These are phyloP conservation scores for Nephrotoma guestfalica DNA, from an alignment of 2,888 invertebrate species.

Conservation along the genomic window DNA sequence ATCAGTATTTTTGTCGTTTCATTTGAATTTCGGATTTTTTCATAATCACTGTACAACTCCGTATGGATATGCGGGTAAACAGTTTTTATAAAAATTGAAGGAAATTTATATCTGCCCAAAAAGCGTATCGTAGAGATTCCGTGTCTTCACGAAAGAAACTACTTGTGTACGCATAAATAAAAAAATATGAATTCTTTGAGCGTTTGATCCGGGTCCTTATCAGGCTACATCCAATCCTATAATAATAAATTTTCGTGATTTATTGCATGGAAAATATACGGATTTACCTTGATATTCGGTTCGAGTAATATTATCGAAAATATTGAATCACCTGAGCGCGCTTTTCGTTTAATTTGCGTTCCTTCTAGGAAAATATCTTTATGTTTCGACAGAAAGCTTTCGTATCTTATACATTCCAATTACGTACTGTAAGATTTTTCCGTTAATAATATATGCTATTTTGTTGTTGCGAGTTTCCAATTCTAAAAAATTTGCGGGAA, in stretches of 20 bases:
- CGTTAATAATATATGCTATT: neutral
- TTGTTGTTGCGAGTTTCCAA: neutral
- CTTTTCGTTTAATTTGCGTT: neutral
- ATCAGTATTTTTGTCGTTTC: neutral
- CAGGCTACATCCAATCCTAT: neutral
- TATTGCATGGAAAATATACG: neutral
- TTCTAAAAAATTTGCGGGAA: neutral
- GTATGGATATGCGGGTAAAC: neutral
- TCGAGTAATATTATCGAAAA: neutral
- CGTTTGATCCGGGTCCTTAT: neutral
- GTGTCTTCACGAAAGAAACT: neutral
- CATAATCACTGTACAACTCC: neutral
- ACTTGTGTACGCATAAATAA: neutral
- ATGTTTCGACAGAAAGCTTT: neutral
- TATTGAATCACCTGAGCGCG: neutral
- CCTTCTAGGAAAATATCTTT: neutral
- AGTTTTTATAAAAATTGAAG: neutral
- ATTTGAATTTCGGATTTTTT: neutral
- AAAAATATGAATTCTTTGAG: neutral
- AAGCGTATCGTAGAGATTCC: neutral
- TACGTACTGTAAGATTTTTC: neutral
- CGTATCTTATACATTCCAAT: neutral
- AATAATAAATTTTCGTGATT: neutral
- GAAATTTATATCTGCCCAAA: neutral
- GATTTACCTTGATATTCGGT: neutral